Conservation (phyloP, 2,888 invertebrate species). For the Caradrina kadenii region DNA sequence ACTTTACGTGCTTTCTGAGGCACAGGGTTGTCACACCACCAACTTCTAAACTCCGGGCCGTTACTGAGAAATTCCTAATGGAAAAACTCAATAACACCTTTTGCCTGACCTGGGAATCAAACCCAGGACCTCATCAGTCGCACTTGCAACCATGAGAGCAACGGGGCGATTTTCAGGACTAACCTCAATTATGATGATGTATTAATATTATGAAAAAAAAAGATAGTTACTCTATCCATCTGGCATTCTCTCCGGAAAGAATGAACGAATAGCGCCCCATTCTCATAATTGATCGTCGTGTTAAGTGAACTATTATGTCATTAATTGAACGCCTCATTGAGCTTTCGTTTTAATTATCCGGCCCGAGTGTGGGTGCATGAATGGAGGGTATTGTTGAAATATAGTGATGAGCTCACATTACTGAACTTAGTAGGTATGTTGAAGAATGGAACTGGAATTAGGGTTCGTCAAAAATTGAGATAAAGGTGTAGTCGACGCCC, state of each 20-base stretch:
- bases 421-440: conserved; percentile 2
- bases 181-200: not conserved
- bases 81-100: too few species aligned
- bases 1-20: too few species aligned
- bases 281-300: conserved; percentile 52
- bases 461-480: not conserved
- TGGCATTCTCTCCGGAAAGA: conserved; percentile 34
- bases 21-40: too few species aligned
- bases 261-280: conserved; percentile 35
- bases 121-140: too few species aligned
- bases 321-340: conserved; percentile 59
- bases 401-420: conserved; percentile 34
- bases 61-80: too few species aligned
- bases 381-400: conserved; percentile 50
- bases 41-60: too few species aligned
- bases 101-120: too few species aligned
- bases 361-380: conserved; percentile 52
- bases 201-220: conserved; percentile 15
- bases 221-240: conserved; percentile 7
- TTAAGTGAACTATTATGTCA: conserved; percentile 59
- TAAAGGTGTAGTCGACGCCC: too few species aligned
- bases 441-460: conserved; percentile 1
- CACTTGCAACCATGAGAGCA: too few species aligned
- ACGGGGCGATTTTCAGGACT: too few species aligned
- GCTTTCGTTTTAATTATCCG: conserved; percentile 57